Evolutionary conservation across 2,113 vertebrate species (phyloP).

Genomic region (Pampusana beccarii): DNA sequence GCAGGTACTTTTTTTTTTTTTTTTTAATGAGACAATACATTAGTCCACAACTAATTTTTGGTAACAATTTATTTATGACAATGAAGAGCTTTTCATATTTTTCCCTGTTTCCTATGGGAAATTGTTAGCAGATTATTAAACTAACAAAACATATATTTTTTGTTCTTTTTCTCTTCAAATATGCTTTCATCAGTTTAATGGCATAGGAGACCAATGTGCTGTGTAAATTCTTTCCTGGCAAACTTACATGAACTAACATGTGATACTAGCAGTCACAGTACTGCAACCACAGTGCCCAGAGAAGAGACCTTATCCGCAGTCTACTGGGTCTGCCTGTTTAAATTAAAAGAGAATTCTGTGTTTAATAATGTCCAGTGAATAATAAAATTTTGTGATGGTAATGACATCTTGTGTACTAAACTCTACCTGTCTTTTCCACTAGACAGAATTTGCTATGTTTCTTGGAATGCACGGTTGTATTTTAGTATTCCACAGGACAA

Average conservation of each 20-base stretch:
- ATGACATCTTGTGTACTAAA: background rate
- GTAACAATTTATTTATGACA: slow-evolving; percentile 46
- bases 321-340: background rate
- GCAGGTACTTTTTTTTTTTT: background rate
- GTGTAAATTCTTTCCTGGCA: background rate
- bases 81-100: background rate
- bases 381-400: background rate
- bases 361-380: background rate
- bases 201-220: background rate
- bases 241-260: background rate
- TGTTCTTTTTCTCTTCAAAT: background rate
- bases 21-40: slow-evolving; percentile 23
- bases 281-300: background rate
- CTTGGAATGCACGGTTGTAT: background rate
- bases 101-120: background rate
- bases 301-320: background rate
- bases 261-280: background rate
- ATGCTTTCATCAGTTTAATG: background rate
- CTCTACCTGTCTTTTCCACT: background rate
- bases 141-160: background rate
- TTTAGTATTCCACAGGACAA: background rate
- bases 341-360: background rate
- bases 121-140: background rate
- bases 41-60: slow-evolving; percentile 22
- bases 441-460: background rate